phyloP scores from a whole-genome alignment of 2,888 invertebrate genomes.

The Cyaniris semiargus region DNA sequence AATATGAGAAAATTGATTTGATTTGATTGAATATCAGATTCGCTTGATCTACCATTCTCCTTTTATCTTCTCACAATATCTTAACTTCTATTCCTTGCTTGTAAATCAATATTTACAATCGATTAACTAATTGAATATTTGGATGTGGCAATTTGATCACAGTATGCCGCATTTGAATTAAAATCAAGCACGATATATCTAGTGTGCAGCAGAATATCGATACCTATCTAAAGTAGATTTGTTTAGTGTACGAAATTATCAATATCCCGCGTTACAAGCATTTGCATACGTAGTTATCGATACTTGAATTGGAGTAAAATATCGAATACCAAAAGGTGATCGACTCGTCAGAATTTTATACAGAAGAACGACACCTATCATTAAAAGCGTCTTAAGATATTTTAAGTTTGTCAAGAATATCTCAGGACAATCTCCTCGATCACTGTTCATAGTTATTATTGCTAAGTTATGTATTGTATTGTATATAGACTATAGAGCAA shows the following conservation, averaged over 20 bases:
- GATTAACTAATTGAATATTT: neutral
- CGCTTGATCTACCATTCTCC: neutral
- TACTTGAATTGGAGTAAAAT: neutral
- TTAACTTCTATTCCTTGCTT: neutral
- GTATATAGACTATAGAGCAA: no score
- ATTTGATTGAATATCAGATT: no score
- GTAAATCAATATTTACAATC: neutral
- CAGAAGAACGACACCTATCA: no score
- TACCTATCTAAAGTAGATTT: neutral
- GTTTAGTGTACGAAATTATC: neutral
- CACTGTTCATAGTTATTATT: no score
- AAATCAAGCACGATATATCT: constrained; percentile 15
- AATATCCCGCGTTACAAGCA: neutral
- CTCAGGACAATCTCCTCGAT: no score
- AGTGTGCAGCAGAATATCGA: neutral
- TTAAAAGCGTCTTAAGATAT: no score
- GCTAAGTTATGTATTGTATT: no score
- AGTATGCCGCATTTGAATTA: neutral
- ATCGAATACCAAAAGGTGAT: neutral
- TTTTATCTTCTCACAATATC: constrained; percentile 14
- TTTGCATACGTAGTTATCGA: neutral
- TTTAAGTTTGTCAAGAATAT: no score
- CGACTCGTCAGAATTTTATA: no score
- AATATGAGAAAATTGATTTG: constrained; percentile 17
- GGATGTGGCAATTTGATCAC: neutral